A percentile compares a stretch with the other conserved stretches of the same genome.
Evolutionary conservation across 1,140 invertebrate species (phyloP).

Genomic region (Rhynchophorus ferrugineus): DNA sequence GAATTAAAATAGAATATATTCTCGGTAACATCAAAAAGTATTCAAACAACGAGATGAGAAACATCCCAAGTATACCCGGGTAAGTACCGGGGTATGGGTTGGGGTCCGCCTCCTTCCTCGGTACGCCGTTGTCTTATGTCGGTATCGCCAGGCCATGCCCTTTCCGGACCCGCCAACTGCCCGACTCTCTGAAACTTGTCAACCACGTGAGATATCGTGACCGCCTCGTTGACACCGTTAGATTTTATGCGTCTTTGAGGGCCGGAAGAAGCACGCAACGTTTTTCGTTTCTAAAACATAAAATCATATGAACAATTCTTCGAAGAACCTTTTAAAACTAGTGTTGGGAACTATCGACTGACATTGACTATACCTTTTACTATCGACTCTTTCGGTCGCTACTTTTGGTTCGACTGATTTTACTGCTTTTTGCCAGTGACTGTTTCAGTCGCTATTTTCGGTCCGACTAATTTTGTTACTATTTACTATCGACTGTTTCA

Average conservation of each 20-base stretch:
- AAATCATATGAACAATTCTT: not conserved
- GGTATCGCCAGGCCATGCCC: conserved; percentile 56
- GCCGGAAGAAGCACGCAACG: conserved; percentile 63
- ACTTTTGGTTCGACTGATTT: too few relatives aligned
- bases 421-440: too few relatives aligned
- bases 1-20: not conserved
- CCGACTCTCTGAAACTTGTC: conserved; percentile 49
- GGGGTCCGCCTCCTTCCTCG: conserved; percentile 40
- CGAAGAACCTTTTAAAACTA: not conserved
- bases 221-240: conserved; percentile 70
- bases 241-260: conserved; percentile 68
- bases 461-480: too few relatives aligned
- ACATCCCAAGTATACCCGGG: conserved; percentile 60
- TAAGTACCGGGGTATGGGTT: conserved; percentile 52
- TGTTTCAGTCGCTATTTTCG: too few relatives aligned
- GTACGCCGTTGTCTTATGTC: conserved; percentile 44
- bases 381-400: too few relatives aligned
- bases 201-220: conserved; percentile 67
- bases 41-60: conserved; percentile 59
- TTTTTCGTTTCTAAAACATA: conserved; percentile 68
- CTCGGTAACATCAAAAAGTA: not conserved
- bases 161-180: conserved; percentile 43
- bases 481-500: too few relatives aligned
- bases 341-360: too few relatives aligned
- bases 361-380: too few relatives aligned